Evolutionary conservation across 1,140 invertebrate genomes (phyloP).

Genomic region (Hypsibius dujardini): DNA sequence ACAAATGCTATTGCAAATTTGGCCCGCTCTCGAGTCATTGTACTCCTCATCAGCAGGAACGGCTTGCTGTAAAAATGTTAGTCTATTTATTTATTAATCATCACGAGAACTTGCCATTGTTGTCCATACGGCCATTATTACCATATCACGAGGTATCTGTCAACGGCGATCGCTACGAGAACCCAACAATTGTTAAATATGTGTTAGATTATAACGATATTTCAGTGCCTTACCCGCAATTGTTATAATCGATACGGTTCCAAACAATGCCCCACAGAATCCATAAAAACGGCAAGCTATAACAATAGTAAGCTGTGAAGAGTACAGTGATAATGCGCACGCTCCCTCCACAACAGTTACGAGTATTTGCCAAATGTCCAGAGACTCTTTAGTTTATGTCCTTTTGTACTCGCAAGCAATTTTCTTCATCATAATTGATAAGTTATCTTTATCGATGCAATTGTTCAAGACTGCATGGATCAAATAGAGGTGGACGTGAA

Average conservation of each 20-base stretch:
- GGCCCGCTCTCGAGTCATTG: constrained; percentile 46
- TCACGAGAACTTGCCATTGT: neutral
- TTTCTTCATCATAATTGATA: too few relatives aligned
- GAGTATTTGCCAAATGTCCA: constrained; percentile 3
- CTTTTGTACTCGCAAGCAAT: neutral
- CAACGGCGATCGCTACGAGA: constrained; percentile 47
- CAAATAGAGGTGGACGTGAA: neutral
- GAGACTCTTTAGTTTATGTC: neutral
- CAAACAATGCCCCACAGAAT: constrained; percentile 56
- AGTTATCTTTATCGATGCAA: too few relatives aligned
- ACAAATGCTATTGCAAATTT: constrained; percentile 47
- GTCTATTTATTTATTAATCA: too few relatives aligned
- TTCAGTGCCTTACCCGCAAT: constrained; percentile 38
- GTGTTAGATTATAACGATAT: too few relatives aligned
- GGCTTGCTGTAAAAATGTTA: constrained; percentile 21
- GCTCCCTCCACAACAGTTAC: constrained; percentile 16
- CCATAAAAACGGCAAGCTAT: constrained; percentile 59
- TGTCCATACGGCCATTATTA: constrained; percentile 25
- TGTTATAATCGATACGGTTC: constrained; percentile 60
- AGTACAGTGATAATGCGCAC: neutral
- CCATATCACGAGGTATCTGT: constrained; percentile 60
- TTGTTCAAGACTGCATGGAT: neutral
- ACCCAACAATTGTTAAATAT: too few relatives aligned
- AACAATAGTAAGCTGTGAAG: constrained; percentile 38
- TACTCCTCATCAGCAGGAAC: constrained; percentile 24